Evolutionary conservation across 2,113 vertebrate species (phyloP).

Genomic region (Poeciliopsis occidentalis): DNA sequence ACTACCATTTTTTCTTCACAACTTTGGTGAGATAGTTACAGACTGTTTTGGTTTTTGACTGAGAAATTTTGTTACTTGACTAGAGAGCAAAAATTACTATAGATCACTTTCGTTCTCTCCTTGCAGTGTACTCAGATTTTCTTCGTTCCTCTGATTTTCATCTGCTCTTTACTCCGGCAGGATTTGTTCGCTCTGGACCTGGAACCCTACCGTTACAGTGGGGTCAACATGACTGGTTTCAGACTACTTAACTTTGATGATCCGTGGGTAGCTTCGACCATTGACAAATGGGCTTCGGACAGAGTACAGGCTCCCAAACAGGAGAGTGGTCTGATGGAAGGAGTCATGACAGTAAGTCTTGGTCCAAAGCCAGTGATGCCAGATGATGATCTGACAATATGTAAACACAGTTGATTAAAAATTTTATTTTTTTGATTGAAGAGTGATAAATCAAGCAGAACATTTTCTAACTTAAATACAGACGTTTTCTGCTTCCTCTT

Average conservation of each 20-base stretch:
- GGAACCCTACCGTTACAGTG: slow-evolving; percentile 96
- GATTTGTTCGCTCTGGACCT: slow-evolving; percentile 96
- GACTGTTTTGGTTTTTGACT: background rate
- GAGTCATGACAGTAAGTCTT: slow-evolving; percentile 90
- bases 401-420: background rate
- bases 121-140: background rate
- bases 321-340: slow-evolving; percentile 88
- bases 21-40: slow-evolving; percentile 88
- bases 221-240: slow-evolving; percentile 98
- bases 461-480: background rate
- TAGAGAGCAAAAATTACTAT: background rate
- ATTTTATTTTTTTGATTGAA: background rate
- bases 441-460: background rate
- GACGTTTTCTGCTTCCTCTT: background rate
- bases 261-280: slow-evolving; percentile 86
- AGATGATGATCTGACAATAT: background rate
- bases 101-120: background rate
- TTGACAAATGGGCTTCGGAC: slow-evolving; percentile 95
- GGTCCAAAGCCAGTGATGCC: background rate
- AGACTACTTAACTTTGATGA: slow-evolving; percentile 90
- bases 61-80: background rate
- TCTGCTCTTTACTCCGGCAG: slow-evolving; percentile 64
- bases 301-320: slow-evolving; percentile 88
- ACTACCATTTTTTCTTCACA: slow-evolving; percentile 98
- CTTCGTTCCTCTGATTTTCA: background rate